phyloP scores from a whole-genome alignment of 1,140 invertebrate species.

The Drosophila ambigua region DNA sequence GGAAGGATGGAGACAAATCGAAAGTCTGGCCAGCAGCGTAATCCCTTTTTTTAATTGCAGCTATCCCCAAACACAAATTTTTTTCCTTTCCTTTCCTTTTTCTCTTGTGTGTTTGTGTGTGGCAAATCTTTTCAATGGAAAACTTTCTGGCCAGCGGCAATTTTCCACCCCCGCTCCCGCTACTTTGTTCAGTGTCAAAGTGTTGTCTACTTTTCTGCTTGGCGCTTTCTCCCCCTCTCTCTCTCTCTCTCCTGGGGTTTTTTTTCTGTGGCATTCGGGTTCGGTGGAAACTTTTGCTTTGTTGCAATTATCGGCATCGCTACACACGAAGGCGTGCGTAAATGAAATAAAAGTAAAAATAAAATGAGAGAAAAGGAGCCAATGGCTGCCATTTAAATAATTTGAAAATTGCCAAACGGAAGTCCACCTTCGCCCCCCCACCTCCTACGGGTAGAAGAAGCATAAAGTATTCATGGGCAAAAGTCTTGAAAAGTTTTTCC shows the following conservation, averaged over 20 bases:
- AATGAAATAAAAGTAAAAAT: constrained; percentile 56
- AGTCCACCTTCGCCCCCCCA: constrained; percentile 10
- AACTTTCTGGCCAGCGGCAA: constrained; percentile 43
- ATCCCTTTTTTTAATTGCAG: constrained; percentile 79
- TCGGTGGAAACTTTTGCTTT: constrained; percentile 60
- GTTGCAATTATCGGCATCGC: constrained; percentile 74
- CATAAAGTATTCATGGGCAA: constrained; percentile 62
- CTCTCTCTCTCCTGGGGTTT: constrained; percentile 20
- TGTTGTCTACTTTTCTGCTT: constrained; percentile 65
- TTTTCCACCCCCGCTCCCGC: constrained; percentile 10
- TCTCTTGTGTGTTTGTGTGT: background rate
- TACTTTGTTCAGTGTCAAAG: constrained; percentile 59
- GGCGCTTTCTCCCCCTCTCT: constrained; percentile 20
- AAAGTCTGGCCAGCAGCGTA: constrained; percentile 60
- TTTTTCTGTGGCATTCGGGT: constrained; percentile 1
- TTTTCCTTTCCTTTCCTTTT: constrained; percentile 1
- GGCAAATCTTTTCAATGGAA: constrained; percentile 35
- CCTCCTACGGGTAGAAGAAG: constrained; percentile 1
- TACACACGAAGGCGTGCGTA: constrained; percentile 78
- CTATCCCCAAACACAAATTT: constrained; percentile 46
- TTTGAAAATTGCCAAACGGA: constrained; percentile 56
- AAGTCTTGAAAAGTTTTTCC: constrained; percentile 46
- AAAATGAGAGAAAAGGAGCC: constrained; percentile 6
- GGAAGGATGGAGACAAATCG: constrained; percentile 51
- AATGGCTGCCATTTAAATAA: constrained; percentile 67